These are phyloP conservation scores for Nezara viridula DNA, from an alignment of 2,888 invertebrate genomes.

Conservation along the genomic window DNA sequence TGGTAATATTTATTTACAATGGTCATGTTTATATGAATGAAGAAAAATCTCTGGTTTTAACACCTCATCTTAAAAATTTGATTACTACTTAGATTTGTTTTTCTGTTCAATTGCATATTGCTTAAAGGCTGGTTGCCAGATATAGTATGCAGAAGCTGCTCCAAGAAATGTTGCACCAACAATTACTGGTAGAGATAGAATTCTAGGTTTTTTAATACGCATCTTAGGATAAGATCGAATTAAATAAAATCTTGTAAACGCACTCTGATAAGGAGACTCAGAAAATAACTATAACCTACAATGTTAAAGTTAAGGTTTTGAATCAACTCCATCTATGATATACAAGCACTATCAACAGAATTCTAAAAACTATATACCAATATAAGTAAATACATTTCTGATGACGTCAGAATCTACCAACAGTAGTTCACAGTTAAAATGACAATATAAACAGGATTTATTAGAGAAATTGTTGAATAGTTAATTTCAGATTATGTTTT, in stretches of 20 bases:
- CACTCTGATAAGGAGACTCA: too few relatives aligned
- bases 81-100: background rate
- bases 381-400: background rate
- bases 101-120: constrained; percentile 11
- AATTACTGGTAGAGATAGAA: background rate
- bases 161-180: background rate
- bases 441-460: background rate
- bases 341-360: background rate
- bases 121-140: constrained; percentile 20
- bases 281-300: background rate
- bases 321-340: background rate
- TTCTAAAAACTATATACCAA: background rate
- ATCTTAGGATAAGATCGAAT: background rate
- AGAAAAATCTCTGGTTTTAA: background rate
- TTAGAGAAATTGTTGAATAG: background rate
- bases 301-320: background rate
- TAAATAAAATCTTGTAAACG: too few relatives aligned
- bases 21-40: background rate
- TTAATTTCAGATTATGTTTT: background rate
- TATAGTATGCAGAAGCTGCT: constrained; percentile 13
- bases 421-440: background rate
- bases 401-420: background rate
- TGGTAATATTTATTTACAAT: background rate
- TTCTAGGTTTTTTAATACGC: constrained; percentile 7
- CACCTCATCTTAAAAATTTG: background rate